Base-by-base conservation (phyloP, 1,140 invertebrate genomes). In the Aphelinus certus region DNA sequence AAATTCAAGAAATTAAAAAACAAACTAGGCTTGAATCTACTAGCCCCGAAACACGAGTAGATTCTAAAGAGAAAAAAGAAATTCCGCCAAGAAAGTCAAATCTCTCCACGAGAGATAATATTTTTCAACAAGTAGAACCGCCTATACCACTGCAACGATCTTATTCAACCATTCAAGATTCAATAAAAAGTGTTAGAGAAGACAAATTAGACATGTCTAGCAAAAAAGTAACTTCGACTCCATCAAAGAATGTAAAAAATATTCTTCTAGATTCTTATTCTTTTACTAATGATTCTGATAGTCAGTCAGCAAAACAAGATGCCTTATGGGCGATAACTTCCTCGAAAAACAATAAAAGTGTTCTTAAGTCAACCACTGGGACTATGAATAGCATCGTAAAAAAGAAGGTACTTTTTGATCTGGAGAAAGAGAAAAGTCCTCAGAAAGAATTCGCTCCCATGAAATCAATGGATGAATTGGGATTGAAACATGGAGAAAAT, bases 371-470 rank as follows among this genome's bases (percentile, higher is more conserved):
- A 76, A 84, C 86, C 10, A 85, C 83, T 56, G 79, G 77, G 3
- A 90, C 90, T 3, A 85, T 83, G 6, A 86, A 87, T 49, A 89
- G 84, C 48, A 82, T 89, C 45, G 84, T 88, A 47, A 92, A 91
- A 66, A 92, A 92, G 76, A 91, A 89, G 84, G 90, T 92, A 2
- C 77, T 90, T 55, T 92, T 92, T 77, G 89, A 91, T 82, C 85
- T 92, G 79, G 87, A 90, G 71, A 86, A 88, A 82, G 88, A 88
- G 81, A 88, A 86, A 69, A 88, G 85, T 51, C 85, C 88, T 43
- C 82, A 85, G 65, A 86, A 84, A 76, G 79, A 83, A 51, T 58
- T 55, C 65, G 10, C 51, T 51, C 3, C 42, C 45, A 79, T 81
- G 43, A 84, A 88, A 63, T 83, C 74, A 1, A 84, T 85, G 71